A percentile compares a stretch with the other conserved stretches of the same genome.
phyloP scores from a whole-genome alignment of 92 coral and sea anemone species.

The Scolanthus callimorphus region DNA sequence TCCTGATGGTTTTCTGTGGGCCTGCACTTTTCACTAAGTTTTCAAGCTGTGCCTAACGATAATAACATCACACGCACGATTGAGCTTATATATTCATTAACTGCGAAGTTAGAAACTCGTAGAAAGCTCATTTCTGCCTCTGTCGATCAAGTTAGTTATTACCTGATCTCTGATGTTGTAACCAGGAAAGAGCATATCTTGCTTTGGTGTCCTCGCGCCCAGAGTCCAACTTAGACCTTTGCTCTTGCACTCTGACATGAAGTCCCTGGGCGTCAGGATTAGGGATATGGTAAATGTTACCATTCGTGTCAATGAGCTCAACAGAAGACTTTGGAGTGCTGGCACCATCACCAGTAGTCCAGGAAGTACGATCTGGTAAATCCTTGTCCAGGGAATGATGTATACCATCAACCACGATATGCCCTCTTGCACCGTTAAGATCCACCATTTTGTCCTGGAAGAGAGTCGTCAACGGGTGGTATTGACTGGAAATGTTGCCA shows the following conservation, averaged over 20 bases:
- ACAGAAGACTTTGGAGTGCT: background rate
- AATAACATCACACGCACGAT: too few relatives aligned
- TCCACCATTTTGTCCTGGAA: slow-evolving; percentile 52
- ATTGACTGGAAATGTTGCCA: slow-evolving; percentile 1
- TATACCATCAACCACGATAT: slow-evolving; percentile 32
- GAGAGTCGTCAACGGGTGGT: slow-evolving; percentile 49
- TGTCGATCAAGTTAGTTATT: too few relatives aligned
- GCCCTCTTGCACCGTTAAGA: background rate
- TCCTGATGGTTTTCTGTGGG: too few relatives aligned
- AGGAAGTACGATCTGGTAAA: background rate
- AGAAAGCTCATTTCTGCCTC: too few relatives aligned
- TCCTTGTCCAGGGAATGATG: slow-evolving; percentile 8
- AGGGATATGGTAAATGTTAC: slow-evolving; percentile 59
- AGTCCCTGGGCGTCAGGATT: slow-evolving; percentile 9
- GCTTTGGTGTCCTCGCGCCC: slow-evolving; percentile 8
- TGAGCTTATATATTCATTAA: too few relatives aligned
- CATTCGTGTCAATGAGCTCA: slow-evolving; percentile 50
- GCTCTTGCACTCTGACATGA: slow-evolving; percentile 32
- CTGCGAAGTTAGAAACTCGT: too few relatives aligned
- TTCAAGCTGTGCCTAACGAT: too few relatives aligned
- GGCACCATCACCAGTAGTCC: slow-evolving; percentile 4
- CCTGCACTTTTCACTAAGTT: too few relatives aligned
- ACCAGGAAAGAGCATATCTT: slow-evolving; percentile 28
- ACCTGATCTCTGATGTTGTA: slow-evolving; percentile 5
- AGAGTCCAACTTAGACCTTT: slow-evolving; percentile 23